Conservation (phyloP, 2,113 vertebrate genomes). For the Vombatus ursinus region DNA sequence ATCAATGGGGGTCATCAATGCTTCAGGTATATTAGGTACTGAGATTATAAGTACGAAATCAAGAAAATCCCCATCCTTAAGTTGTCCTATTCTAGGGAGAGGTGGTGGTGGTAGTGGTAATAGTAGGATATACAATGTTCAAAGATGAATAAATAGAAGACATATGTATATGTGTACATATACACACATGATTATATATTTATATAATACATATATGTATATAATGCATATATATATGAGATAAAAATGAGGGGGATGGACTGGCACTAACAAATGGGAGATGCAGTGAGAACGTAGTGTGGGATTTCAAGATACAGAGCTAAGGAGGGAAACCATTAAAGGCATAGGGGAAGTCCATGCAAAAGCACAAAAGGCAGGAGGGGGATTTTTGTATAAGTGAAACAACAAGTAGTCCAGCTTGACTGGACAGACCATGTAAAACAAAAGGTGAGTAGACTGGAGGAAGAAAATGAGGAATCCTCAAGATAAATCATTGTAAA, state of each 20-base stretch:
- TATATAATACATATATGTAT: neutral
- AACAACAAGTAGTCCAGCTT: neutral
- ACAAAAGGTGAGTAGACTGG: neutral
- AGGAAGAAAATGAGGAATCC: neutral
- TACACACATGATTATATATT: neutral
- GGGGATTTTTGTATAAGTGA: neutral
- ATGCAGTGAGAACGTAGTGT: neutral
- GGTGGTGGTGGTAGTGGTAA: neutral
- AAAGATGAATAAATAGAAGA: neutral
- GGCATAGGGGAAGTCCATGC: no score
- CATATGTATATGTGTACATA: neutral
- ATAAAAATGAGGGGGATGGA: neutral
- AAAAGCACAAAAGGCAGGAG: neutral
- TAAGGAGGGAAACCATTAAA: no score
- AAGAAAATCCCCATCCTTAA: neutral
- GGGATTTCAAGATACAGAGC: no score
- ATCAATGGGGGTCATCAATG: neutral
- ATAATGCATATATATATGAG: no score
- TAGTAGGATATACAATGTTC: neutral
- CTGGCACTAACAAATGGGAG: neutral
- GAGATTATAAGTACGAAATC: neutral
- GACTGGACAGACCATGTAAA: neutral
- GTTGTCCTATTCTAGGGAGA: neutral
- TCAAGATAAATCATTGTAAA: neutral
- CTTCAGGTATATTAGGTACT: neutral